A percentile compares a stretch with the other conserved stretches of the same genome.
Conservation (phyloP, 1,140 invertebrate species). For the Coptotermes formosanus region DNA sequence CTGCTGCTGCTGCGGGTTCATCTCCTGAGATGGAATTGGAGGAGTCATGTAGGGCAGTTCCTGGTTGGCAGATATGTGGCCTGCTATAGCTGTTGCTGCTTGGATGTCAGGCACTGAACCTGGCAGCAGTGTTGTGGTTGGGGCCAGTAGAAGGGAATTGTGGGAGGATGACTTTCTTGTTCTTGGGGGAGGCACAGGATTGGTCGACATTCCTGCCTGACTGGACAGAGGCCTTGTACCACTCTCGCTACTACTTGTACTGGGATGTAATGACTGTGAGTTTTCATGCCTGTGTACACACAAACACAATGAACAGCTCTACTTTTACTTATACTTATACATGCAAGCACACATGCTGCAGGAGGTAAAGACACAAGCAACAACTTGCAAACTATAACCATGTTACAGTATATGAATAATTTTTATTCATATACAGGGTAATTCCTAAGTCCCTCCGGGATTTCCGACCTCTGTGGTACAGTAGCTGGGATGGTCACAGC, state of each 20-base stretch:
- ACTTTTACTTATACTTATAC: not conserved
- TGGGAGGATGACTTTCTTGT: constrained; percentile 52
- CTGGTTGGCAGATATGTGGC: constrained; percentile 78
- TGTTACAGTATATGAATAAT: too few species aligned
- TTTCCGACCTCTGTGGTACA: too few species aligned
- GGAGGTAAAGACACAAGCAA: not conserved
- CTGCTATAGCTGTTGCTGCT: constrained; percentile 78
- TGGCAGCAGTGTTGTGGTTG: not conserved
- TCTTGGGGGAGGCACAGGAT: constrained; percentile 50
- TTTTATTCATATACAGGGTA: too few species aligned
- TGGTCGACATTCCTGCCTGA: constrained; percentile 33
- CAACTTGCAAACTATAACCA: too few species aligned
- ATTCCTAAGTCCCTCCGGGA: too few species aligned
- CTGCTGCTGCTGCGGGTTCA: constrained; percentile 24
- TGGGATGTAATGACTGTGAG: not conserved
- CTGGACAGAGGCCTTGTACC: not conserved
- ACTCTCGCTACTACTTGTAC: not conserved
- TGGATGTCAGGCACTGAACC: constrained; percentile 54
- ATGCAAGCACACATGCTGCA: not conserved
- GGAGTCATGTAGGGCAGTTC: constrained; percentile 88
- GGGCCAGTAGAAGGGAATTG: not conserved
- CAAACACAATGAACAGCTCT: not conserved
- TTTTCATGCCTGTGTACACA: too few species aligned
- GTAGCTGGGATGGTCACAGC: too few species aligned
- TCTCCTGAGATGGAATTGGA: constrained; percentile 56